Evolutionary conservation across 2,113 vertebrate species (phyloP).

Genomic region (Hyaena hyaena): DNA sequence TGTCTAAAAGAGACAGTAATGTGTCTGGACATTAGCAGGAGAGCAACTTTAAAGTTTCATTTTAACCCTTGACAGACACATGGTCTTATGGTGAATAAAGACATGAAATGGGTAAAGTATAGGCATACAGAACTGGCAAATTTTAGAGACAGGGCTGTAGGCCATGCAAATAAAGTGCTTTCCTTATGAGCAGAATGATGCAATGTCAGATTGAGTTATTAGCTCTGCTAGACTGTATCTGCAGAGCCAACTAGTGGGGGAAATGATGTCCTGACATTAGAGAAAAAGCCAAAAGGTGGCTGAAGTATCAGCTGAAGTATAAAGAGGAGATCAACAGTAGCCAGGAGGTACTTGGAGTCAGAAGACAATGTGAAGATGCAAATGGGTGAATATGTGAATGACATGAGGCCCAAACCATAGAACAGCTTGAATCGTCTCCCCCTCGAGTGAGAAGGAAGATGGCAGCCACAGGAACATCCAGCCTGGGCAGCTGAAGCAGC

Average conservation of each 20-base stretch:
- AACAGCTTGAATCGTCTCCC: too few relatives aligned
- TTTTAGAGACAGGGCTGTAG: neutral
- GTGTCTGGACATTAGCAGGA: neutral
- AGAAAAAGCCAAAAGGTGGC: neutral
- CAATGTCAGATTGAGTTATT: neutral
- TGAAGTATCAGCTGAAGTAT: too few relatives aligned
- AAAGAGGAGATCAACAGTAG: too few relatives aligned
- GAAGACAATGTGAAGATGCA: neutral
- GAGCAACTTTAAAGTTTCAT: constrained; percentile 5
- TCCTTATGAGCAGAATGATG: neutral
- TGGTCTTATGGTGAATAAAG: neutral
- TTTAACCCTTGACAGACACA: neutral
- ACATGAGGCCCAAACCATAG: neutral
- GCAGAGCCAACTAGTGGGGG: neutral
- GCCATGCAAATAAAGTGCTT: neutral
- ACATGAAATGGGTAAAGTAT: neutral
- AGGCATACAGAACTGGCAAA: neutral
- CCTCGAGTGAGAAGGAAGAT: neutral
- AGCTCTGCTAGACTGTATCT: neutral
- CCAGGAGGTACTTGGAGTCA: neutral
- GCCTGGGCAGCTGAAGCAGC: neutral
- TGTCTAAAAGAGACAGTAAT: neutral
- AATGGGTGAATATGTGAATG: neutral
- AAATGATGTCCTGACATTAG: neutral
- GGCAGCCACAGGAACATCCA: neutral